Evolutionary conservation across 2,797 vertebrate species (phyloP).

Genomic region (Danio albolineatus): DNA sequence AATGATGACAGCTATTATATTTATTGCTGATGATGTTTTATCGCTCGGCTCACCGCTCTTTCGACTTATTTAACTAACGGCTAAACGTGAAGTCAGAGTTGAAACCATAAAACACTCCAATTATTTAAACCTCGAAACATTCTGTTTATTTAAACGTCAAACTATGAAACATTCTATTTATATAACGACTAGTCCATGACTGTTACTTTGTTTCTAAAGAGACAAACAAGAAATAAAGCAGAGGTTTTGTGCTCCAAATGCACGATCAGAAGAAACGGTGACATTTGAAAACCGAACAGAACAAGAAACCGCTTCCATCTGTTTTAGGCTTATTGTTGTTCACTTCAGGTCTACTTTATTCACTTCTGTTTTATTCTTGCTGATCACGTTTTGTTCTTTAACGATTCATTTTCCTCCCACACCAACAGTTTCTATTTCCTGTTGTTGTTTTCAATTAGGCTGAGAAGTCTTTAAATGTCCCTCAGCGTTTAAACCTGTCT

Average conservation of each 20-base stretch:
- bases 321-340: not conserved
- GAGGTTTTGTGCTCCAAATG: not conserved
- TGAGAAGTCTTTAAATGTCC: slow-evolving; percentile 29
- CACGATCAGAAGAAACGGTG: not conserved
- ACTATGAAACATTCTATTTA: slow-evolving; percentile 14
- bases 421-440: slow-evolving; percentile 22
- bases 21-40: slow-evolving; percentile 24
- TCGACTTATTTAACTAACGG: not conserved
- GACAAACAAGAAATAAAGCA: slow-evolving; percentile 17
- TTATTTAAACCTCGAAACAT: not conserved
- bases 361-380: not conserved
- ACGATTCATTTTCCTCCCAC: not conserved
- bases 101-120: slow-evolving; percentile 7
- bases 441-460: slow-evolving; percentile 35
- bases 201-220: slow-evolving; percentile 10
- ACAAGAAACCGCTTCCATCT: slow-evolving; percentile 3
- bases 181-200: not conserved
- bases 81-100: not conserved
- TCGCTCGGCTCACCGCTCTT: not conserved
- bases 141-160: slow-evolving; percentile 23
- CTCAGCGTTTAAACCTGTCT: slow-evolving; percentile 29
- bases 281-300: not conserved
- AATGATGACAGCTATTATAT: not conserved
- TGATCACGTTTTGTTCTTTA: slow-evolving; percentile 3
- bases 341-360: not conserved